phyloP scores from a whole-genome alignment of 2,113 vertebrate species.

The Cathartes aura region DNA sequence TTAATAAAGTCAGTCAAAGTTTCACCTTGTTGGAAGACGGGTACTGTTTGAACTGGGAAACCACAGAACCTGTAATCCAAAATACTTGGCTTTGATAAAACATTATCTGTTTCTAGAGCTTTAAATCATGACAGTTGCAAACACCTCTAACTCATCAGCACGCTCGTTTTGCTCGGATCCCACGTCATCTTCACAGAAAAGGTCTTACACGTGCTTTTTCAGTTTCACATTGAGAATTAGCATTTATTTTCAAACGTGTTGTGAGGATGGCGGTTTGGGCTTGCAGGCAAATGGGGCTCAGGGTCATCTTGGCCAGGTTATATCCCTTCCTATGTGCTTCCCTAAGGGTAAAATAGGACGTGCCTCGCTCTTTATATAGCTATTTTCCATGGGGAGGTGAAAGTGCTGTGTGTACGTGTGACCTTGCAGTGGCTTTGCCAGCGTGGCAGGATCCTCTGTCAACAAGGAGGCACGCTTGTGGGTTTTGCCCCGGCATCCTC shows the following conservation, averaged over 20 bases:
- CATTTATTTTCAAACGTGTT: fast-evolving
- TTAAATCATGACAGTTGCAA: background rate
- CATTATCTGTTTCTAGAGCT: background rate
- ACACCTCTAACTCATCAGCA: fast-evolving
- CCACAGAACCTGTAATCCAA: background rate
- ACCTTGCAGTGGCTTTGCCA: background rate
- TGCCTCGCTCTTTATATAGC: fast-evolving
- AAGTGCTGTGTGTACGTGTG: fast-evolving
- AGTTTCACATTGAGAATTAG: fast-evolving
- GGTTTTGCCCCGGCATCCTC: background rate
- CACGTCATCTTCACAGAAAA: fast-evolving
- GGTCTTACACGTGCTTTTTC: fast-evolving
- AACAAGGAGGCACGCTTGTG: fast-evolving
- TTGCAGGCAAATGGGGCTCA: background rate
- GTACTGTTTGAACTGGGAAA: background rate
- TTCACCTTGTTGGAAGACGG: background rate
- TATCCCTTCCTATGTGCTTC: background rate
- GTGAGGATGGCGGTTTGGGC: background rate
- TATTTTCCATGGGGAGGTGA: fast-evolving
- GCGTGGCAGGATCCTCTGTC: background rate
- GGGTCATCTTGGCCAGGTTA: fast-evolving
- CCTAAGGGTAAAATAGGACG: fast-evolving
- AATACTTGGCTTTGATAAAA: background rate
- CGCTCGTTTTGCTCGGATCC: fast-evolving
- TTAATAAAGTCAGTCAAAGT: background rate